Evolutionary conservation across 2,888 invertebrate species (phyloP).

Genomic region (Thymelicus acteon): DNA sequence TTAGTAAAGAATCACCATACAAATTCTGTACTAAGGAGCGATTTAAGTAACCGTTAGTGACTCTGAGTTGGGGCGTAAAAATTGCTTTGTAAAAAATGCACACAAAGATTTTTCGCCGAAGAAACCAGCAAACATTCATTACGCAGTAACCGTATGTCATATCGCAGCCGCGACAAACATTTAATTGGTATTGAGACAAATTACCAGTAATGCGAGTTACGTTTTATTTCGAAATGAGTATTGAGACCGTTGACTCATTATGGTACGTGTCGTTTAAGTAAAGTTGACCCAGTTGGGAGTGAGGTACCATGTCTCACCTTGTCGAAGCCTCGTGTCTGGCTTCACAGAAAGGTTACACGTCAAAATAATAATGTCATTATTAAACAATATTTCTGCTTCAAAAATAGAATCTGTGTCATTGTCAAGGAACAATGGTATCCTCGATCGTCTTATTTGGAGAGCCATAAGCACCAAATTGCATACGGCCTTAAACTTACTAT

Average conservation of each 20-base stretch:
- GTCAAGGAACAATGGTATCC: too few species aligned
- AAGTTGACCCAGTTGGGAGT: conserved; percentile 1
- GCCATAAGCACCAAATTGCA: too few species aligned
- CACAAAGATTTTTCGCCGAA: background rate
- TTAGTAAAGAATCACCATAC: too few species aligned
- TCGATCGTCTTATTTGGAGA: too few species aligned
- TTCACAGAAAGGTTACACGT: conserved; percentile 4
- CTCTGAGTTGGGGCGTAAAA: too few species aligned
- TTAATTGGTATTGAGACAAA: conserved; percentile 4
- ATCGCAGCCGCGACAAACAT: background rate
- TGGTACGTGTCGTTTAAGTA: background rate
- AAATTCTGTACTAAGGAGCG: too few species aligned
- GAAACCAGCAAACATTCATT: background rate
- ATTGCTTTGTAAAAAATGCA: too few species aligned
- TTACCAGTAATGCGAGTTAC: conserved; percentile 1
- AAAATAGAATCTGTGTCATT: conserved; percentile 1
- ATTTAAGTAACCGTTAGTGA: too few species aligned
- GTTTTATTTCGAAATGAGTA: conserved; percentile 5
- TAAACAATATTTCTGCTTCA: background rate
- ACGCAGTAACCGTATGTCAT: background rate
- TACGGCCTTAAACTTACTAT: too few species aligned
- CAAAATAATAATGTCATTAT: background rate
- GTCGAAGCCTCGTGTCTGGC: background rate
- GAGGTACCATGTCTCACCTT: background rate
- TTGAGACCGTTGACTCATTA: background rate